phyloP scores from a whole-genome alignment of 1,140 invertebrate genomes.

The Brachionus rubens region DNA sequence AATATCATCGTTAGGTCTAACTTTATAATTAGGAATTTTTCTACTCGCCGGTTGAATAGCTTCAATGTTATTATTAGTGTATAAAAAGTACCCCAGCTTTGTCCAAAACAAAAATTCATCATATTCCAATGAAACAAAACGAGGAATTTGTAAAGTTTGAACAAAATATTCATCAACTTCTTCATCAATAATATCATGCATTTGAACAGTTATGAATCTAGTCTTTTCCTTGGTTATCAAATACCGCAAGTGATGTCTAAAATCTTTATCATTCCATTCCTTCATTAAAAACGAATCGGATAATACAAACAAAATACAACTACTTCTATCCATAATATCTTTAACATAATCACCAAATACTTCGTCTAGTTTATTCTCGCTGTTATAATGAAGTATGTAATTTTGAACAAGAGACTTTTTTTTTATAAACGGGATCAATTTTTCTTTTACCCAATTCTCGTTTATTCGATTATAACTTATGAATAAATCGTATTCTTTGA shows the following conservation, averaged over 20 bases:
- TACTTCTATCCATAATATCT: slow-evolving; percentile 22
- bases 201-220: slow-evolving; percentile 18
- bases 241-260: background rate
- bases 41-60: no score
- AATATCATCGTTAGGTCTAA: no score
- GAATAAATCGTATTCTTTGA: slow-evolving; percentile 38
- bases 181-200: slow-evolving; percentile 35
- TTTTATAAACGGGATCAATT: slow-evolving; percentile 21
- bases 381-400: slow-evolving; percentile 19
- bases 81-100: slow-evolving; percentile 32
- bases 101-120: slow-evolving; percentile 39
- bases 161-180: slow-evolving; percentile 41
- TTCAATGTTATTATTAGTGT: slow-evolving; percentile 27
- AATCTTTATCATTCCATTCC: slow-evolving; percentile 20
- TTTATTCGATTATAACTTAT: slow-evolving; percentile 31
- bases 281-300: slow-evolving; percentile 42
- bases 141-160: slow-evolving; percentile 12
- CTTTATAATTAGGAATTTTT: no score
- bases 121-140: slow-evolving; percentile 36
- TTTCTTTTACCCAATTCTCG: background rate
- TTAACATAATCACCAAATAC: slow-evolving; percentile 17
- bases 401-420: slow-evolving; percentile 15
- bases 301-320: slow-evolving; percentile 36
- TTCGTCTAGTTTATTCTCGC: slow-evolving; percentile 4
- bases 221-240: background rate